Conservation (phyloP, 2,888 invertebrate species). For the Polyommatus icarus region DNA sequence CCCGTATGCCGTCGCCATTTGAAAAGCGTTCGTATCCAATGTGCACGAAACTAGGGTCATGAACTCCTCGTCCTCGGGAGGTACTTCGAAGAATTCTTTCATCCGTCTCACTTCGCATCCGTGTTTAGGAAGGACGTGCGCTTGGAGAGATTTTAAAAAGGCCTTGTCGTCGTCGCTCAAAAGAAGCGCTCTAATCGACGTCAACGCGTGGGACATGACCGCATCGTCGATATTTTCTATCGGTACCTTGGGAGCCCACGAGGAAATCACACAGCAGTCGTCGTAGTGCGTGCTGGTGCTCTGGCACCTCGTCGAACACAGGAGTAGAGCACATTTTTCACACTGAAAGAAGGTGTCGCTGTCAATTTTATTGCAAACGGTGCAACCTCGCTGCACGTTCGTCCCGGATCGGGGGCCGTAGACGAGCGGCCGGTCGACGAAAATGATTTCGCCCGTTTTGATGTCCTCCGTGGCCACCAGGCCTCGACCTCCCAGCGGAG, state of each 20-base stretch:
- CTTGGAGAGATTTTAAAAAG: constrained; percentile 76
- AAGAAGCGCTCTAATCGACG: constrained; percentile 64
- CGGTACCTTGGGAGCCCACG: constrained; percentile 77
- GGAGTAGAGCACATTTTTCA: constrained; percentile 83
- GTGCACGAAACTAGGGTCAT: constrained; percentile 81
- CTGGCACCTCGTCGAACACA: constrained; percentile 85
- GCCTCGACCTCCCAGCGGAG: constrained; percentile 85
- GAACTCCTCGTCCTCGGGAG: constrained; percentile 77
- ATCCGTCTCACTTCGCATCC: constrained; percentile 80
- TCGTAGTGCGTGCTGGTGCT: constrained; percentile 77
- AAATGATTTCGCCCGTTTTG: constrained; percentile 84
- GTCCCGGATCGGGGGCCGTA: constrained; percentile 83
- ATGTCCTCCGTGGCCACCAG: constrained; percentile 85
- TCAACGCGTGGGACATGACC: constrained; percentile 60
- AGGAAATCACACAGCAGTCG: constrained; percentile 83
- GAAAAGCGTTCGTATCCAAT: constrained; percentile 85
- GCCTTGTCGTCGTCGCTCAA: constrained; percentile 70
- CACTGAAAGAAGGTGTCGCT: constrained; percentile 74
- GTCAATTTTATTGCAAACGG: constrained; percentile 81
- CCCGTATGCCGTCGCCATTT: constrained; percentile 73
- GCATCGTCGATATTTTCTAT: constrained; percentile 63
- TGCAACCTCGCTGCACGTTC: constrained; percentile 81
- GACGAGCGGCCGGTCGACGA: constrained; percentile 85
- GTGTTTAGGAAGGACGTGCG: constrained; percentile 76
- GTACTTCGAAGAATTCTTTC: constrained; percentile 72